Base-by-base conservation (phyloP, 2,888 invertebrate genomes). In the Trilocha varians region DNA sequence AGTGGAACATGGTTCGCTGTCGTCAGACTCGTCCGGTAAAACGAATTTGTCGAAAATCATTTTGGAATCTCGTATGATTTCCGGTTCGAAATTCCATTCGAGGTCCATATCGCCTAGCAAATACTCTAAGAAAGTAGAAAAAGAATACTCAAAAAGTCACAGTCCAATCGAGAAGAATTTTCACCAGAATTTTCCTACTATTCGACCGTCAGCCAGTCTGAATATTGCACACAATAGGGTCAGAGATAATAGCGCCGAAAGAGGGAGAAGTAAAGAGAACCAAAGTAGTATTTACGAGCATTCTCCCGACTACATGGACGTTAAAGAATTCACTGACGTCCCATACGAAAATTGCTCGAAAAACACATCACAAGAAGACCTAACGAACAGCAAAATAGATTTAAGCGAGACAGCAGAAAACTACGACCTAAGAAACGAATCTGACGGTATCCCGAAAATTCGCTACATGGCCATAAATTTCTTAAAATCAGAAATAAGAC, bases 401-500 rank as follows among this genome's bases (percentile, higher is more conserved):
- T 64, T 83, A 52, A 87, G 87, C 32, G 86, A 87, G 48, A 83
- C 83, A 0, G 87, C 87, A 0, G 87, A 86, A 48, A 83, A 55
- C 47, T 86, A 83, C 41, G 85, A 86, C 46, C 55, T 84, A 34
- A 60, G 85, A 9, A 80, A 72, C 44, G 83, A 82, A 53, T 51
- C 65, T 0, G 72, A 74, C 11, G 69, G 77, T 0, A 70, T 74
- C 9, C 80, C 83, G 0, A 86, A 85, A 46, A 82, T 72, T 46
- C 61, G 86, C 42, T 83, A 83, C 50, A 61, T 87, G 48, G 77
- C 84, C 5, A 59, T 89, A 11, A 87, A 76, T 49, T 88, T 90
- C 51, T 64, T 87, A 1, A 86, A 85, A 49, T 84, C 84, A 1
- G 93, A 93, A 62, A 87, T 93, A 38, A 88, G 91, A 46, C 88